Evolutionary conservation across 53 echinoderm and acorn worm genomes (phyloP).

Genomic region (Zoroaster sp.): DNA sequence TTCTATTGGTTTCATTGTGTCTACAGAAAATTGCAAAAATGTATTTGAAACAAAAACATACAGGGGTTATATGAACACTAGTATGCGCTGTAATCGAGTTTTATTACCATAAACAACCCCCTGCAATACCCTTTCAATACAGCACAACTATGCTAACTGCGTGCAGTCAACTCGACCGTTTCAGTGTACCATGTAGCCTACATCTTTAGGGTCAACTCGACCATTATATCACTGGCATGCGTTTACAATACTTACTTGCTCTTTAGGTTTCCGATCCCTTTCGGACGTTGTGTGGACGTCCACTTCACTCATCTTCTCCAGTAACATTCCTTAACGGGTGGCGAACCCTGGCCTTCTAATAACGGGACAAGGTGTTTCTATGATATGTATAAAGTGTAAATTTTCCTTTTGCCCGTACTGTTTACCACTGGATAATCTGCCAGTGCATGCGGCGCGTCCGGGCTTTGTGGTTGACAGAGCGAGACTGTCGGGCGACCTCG

Average conservation of each 20-base stretch:
- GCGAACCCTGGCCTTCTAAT: not conserved
- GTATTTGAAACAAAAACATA: not conserved
- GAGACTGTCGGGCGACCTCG: not conserved
- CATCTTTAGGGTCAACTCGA: not conserved
- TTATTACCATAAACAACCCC: too few relatives aligned
- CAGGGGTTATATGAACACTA: not conserved
- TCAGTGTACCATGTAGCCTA: not conserved
- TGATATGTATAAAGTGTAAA: not conserved
- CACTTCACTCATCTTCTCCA: constrained; percentile 41
- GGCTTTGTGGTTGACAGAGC: not conserved
- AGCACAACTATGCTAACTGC: not conserved
- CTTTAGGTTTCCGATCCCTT: constrained; percentile 13
- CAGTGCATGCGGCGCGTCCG: not conserved
- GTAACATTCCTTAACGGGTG: constrained; percentile 58
- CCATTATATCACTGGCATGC: not conserved
- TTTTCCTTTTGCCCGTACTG: too few relatives aligned
- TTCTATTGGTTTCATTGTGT: not conserved
- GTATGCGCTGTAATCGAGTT: too few relatives aligned
- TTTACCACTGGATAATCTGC: not conserved
- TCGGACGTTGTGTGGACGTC: constrained; percentile 32
- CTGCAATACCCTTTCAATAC: too few relatives aligned
- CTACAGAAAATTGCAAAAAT: not conserved
- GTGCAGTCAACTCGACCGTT: not conserved
- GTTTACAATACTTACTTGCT: constrained; percentile 9
- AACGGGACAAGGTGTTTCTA: not conserved